A percentile compares a stretch with the other conserved stretches of the same genome.
These are phyloP conservation scores for Mustela nigripes DNA, from an alignment of 2,113 vertebrate genomes.

Conservation along the genomic window DNA sequence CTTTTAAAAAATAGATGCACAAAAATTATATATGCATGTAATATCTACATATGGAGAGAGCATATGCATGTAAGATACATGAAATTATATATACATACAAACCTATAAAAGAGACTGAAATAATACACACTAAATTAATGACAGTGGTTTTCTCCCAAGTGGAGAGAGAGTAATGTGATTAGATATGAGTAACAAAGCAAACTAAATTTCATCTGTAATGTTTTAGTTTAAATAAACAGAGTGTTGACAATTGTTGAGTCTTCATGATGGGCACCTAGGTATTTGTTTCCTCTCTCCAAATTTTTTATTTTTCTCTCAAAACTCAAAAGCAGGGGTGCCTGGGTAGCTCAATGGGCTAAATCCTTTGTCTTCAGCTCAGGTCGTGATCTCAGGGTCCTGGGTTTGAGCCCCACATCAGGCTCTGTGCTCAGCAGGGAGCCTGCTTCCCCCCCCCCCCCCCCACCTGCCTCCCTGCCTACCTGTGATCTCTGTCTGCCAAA, in stretches of 20 bases:
- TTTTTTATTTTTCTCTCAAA: slow-evolving; percentile 17
- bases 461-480: no score
- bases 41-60: not conserved
- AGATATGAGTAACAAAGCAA: not conserved
- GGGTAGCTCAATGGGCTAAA: no score
- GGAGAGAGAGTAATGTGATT: not conserved
- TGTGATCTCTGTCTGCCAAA: no score
- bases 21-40: not conserved
- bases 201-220: not conserved
- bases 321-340: not conserved
- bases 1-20: not conserved
- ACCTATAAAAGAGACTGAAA: not conserved
- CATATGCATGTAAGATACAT: not conserved
- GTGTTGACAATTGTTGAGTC: not conserved
- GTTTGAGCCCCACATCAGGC: no score
- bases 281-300: not conserved
- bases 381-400: no score
- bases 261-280: not conserved
- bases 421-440: no score
- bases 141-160: not conserved
- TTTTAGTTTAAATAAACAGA: not conserved
- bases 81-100: not conserved
- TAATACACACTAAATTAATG: not conserved
- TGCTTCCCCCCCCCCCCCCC: no score
- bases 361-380: no score